Base-by-base conservation (phyloP, 2,797 vertebrate genomes). In the Oceanodroma leucorhoa region DNA sequence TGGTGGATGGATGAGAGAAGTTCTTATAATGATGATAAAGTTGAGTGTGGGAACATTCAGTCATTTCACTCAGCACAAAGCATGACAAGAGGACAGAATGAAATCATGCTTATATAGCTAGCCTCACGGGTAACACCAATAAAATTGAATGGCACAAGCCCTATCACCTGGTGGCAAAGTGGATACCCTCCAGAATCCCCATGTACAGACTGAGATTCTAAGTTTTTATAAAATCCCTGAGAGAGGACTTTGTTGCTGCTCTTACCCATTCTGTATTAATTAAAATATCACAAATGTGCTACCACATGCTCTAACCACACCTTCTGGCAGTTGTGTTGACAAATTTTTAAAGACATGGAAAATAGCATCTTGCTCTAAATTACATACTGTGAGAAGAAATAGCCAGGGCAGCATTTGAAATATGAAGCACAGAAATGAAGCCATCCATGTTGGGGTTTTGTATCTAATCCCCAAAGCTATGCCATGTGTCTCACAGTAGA, bases 41-140 rank as follows among this genome's bases (percentile, higher is more conserved):
- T 18, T 34, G n/a, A 84, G 43, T 24, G 5, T 1, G 0, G 6
- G 50, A 78, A 0, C 1, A 19, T 65, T 65, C 16, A 51, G 9
- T 72, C 13, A 40, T 66, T 69, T 72, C 45, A 48, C 9, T 71
- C 17, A 16, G 8, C 9, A 40, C 6, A 54, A 71, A 72, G 2
- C 34, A 18, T 34, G 18, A 30, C 14, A 79, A 43, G 1, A 24
- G 6, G 13, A 5, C 14, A 81, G 23, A 55, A 40, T 22, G 17
- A 62, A 85, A 58, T 1, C 3, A 4, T 27, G 7, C 0, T 16
- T 43, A 32, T 50, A 17, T 60, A 73, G 9, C 6, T 36, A 55
- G 18, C 4, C 14, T 50, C 16, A 34, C 6, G 2, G 32, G 8
- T 60, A 75, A 30, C 4, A 41, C 9, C 6, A 62, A 6, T 21